These are phyloP conservation scores for Procambarus virginalis DNA, from an alignment of 1,140 invertebrate genomes.

Conservation along the genomic window DNA sequence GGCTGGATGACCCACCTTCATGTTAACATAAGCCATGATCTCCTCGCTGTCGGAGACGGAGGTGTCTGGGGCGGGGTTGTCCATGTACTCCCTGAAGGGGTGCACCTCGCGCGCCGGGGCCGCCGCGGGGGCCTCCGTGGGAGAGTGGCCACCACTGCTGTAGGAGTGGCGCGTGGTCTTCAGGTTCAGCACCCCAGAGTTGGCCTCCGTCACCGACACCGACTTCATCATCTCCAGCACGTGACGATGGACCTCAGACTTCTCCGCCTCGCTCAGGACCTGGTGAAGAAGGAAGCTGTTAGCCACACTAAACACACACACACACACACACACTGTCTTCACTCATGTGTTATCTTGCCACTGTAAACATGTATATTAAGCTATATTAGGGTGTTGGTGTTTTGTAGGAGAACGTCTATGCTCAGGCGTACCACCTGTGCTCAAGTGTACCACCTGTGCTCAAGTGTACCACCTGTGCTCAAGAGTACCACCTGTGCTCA, in stretches of 20 bases:
- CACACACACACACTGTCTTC: neutral
- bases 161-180: conserved; percentile 49
- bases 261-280: conserved; percentile 68
- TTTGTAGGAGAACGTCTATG: too few relatives aligned
- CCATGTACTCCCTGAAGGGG: conserved; percentile 70
- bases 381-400: too few relatives aligned
- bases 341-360: too few relatives aligned
- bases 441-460: too few relatives aligned
- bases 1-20: conserved; percentile 56
- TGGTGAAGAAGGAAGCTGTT: conserved; percentile 1
- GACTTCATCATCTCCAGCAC: conserved; percentile 71
- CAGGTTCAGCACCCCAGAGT: conserved; percentile 69
- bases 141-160: neutral
- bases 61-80: conserved; percentile 66
- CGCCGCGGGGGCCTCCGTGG: neutral
- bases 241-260: conserved; percentile 68
- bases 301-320: neutral
- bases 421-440: too few relatives aligned
- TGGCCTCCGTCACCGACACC: conserved; percentile 69
- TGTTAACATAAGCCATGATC: conserved; percentile 70
- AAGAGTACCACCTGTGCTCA: too few relatives aligned
- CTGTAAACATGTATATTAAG: too few relatives aligned
- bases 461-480: too few relatives aligned
- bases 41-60: conserved; percentile 70
- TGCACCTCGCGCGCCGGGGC: conserved; percentile 49